Percentiles rank a stretch among this genome's conserved stretches.
These are phyloP conservation scores for Ivindomyrus marchei DNA, from an alignment of 2,113 vertebrate genomes.

Conservation along the genomic window DNA sequence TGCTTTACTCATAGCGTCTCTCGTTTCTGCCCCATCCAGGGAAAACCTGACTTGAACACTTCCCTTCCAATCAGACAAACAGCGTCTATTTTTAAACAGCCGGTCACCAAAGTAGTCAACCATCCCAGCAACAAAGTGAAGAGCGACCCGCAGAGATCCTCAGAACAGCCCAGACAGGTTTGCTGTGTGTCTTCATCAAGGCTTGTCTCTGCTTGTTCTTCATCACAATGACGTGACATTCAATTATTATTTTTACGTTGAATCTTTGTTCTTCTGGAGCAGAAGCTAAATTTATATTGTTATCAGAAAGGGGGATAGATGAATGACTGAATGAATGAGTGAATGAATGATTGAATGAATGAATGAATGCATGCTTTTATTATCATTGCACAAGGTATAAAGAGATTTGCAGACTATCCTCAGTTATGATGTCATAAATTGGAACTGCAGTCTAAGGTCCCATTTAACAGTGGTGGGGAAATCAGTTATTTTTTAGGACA, in stretches of 20 bases:
- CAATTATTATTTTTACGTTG: neutral
- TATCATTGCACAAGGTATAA: neutral
- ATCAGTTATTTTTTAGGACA: neutral
- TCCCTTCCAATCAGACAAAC: conserved; percentile 82
- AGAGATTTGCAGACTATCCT: neutral
- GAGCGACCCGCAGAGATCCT: conserved; percentile 70
- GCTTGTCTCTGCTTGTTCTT: neutral
- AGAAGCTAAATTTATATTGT: neutral
- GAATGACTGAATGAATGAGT: neutral
- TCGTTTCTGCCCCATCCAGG: conserved; percentile 45
- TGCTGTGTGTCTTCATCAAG: conserved; percentile 16
- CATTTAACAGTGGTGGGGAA: neutral
- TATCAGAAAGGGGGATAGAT: no score
- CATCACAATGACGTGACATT: neutral
- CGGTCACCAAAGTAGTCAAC: conserved; percentile 83
- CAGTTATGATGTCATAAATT: neutral
- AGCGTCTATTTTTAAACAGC: conserved; percentile 86
- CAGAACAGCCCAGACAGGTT: conserved; percentile 78
- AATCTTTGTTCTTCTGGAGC: neutral
- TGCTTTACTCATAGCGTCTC: neutral
- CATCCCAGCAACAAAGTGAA: conserved; percentile 83
- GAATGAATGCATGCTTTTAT: neutral
- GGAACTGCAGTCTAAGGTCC: neutral
- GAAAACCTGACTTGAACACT: conserved; percentile 80
- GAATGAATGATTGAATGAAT: neutral